Percentiles rank a stretch among this genome's conserved stretches.
These are phyloP conservation scores for Erynnis tages DNA, from an alignment of 2,888 invertebrate genomes.

Conservation along the genomic window DNA sequence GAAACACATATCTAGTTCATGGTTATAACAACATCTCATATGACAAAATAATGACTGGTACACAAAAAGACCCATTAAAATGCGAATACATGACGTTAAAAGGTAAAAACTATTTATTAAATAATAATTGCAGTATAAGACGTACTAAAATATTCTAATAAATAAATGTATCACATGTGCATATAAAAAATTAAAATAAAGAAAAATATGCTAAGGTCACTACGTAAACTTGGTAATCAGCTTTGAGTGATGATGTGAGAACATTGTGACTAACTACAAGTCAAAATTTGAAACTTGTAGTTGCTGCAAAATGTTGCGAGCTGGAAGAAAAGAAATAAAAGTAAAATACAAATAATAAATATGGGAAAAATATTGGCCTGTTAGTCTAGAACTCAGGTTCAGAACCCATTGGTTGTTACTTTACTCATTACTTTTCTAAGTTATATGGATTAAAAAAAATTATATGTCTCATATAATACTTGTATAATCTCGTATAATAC, in stretches of 20 bases:
- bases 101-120: neutral
- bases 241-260: neutral
- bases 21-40: neutral
- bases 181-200: conserved; percentile 19
- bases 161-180: conserved; percentile 24
- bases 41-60: neutral
- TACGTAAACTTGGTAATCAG: too few relatives aligned
- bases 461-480: too few relatives aligned
- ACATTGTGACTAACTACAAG: conserved; percentile 42
- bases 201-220: neutral
- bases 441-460: too few relatives aligned
- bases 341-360: too few relatives aligned
- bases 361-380: too few relatives aligned
- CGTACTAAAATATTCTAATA: conserved; percentile 13
- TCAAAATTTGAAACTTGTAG: conserved; percentile 91
- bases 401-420: too few relatives aligned
- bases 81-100: neutral
- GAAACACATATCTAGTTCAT: neutral
- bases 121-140: neutral
- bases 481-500: too few relatives aligned
- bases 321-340: conserved; percentile 67
- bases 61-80: neutral
- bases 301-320: conserved; percentile 91
- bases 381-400: too few relatives aligned
- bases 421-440: neutral